Conservation (phyloP, 2,113 vertebrate genomes). For the Nibea coibor region DNA sequence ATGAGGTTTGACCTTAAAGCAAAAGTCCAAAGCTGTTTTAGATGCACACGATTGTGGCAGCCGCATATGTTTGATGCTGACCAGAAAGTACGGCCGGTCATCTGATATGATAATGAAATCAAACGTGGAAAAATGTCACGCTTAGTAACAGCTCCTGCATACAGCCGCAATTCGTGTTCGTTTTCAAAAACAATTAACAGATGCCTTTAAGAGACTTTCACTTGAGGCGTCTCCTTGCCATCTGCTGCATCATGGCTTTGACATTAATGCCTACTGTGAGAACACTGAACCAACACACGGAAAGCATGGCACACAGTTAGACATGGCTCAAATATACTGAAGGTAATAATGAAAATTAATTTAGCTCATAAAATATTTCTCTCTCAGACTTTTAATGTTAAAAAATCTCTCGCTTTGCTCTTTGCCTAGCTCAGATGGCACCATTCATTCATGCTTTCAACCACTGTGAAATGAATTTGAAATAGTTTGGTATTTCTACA, state of each 20-base stretch:
- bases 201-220: constrained; percentile 74
- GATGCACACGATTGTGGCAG: not conserved
- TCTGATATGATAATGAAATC: constrained; percentile 42
- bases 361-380: not conserved
- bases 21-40: not conserved
- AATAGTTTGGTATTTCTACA: constrained; percentile 24
- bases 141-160: constrained; percentile 32
- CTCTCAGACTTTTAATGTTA: not conserved
- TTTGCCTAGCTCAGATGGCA: constrained; percentile 1
- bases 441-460: constrained; percentile 29
- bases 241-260: constrained; percentile 75
- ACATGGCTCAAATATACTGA: constrained; percentile 2
- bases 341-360: constrained; percentile 20
- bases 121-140: constrained; percentile 8
- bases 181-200: constrained; percentile 77
- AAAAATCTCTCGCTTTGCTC: constrained; percentile 6
- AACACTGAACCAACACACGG: constrained; percentile 34
- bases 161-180: constrained; percentile 41
- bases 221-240: constrained; percentile 76
- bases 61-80: constrained; percentile 11
- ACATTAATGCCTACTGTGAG: constrained; percentile 70
- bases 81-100: constrained; percentile 26
- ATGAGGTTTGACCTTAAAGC: constrained; percentile 1
- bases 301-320: constrained; percentile 19
- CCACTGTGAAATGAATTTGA: constrained; percentile 19